These are phyloP conservation scores for Acromyrmex echinatior DNA, from an alignment of 1,140 invertebrate genomes.

Conservation along the genomic window DNA sequence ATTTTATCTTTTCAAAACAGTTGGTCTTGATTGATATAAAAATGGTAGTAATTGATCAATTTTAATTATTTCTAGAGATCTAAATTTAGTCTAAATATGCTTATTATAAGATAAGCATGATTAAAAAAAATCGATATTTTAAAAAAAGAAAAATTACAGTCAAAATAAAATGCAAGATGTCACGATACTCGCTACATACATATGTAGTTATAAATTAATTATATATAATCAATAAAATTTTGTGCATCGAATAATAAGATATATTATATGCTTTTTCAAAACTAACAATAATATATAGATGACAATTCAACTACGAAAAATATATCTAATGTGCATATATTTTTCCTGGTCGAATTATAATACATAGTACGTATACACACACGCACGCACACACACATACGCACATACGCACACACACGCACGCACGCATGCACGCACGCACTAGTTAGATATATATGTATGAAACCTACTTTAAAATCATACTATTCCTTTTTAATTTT, in stretches of 20 bases:
- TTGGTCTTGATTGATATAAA: neutral
- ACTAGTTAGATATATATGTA: too few species aligned
- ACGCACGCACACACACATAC: too few species aligned
- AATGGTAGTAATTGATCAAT: neutral
- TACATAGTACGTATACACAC: neutral
- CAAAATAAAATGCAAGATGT: neutral
- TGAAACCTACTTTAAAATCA: neutral
- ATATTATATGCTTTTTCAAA: constrained; percentile 3
- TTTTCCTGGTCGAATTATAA: neutral
- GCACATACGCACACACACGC: too few species aligned
- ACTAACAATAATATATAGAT: constrained; percentile 24
- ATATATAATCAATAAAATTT: constrained; percentile 6
- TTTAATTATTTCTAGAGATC: constrained; percentile 1
- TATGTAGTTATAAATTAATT: constrained; percentile 17
- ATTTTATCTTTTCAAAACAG: neutral
- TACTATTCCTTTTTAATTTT: constrained; percentile 9
- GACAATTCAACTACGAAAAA: constrained; percentile 37
- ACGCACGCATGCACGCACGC: too few species aligned
- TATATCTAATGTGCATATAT: neutral
- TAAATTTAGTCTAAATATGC: neutral
- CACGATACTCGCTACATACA: neutral
- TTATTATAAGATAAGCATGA: neutral
- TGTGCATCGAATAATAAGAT: constrained; percentile 1
- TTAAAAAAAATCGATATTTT: neutral
- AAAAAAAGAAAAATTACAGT: neutral